These are phyloP conservation scores for Adineta ricciae DNA, from an alignment of 2,888 invertebrate genomes.

Conservation along the genomic window DNA sequence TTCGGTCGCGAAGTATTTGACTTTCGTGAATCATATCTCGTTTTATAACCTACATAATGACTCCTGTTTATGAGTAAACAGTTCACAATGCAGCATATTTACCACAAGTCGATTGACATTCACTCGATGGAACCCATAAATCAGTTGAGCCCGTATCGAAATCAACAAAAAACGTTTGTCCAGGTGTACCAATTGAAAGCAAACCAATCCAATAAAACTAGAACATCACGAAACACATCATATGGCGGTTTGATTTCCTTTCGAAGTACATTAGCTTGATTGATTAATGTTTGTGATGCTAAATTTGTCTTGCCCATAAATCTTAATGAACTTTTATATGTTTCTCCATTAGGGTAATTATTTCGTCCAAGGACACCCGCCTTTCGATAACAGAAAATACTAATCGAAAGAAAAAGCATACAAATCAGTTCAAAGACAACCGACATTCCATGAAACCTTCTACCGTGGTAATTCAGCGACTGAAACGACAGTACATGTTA, in stretches of 20 bases:
- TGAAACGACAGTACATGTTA: background rate
- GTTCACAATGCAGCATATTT: too few species aligned
- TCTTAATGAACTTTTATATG: background rate
- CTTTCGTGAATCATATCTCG: background rate
- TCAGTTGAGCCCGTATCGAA: background rate
- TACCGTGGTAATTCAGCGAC: background rate
- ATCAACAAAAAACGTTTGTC: background rate
- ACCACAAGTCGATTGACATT: background rate
- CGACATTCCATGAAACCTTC: too few species aligned
- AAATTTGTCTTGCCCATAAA: background rate
- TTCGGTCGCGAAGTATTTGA: background rate
- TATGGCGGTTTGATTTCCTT: background rate
- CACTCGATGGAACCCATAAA: background rate
- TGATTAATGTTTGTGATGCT: background rate
- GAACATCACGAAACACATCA: background rate
- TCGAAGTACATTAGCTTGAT: background rate
- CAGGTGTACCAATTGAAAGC: background rate
- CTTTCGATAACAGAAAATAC: background rate
- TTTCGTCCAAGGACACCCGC: background rate
- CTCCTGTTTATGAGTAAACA: background rate
- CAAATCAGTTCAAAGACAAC: too few species aligned
- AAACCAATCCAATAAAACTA: constrained; percentile 14
- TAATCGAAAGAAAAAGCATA: too few species aligned
- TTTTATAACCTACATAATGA: background rate
- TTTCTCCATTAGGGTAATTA: background rate